Percentiles rank a stretch among this genome's conserved stretches.
Conservation (phyloP, 2,888 invertebrate species). For the Drosophila putrida region DNA sequence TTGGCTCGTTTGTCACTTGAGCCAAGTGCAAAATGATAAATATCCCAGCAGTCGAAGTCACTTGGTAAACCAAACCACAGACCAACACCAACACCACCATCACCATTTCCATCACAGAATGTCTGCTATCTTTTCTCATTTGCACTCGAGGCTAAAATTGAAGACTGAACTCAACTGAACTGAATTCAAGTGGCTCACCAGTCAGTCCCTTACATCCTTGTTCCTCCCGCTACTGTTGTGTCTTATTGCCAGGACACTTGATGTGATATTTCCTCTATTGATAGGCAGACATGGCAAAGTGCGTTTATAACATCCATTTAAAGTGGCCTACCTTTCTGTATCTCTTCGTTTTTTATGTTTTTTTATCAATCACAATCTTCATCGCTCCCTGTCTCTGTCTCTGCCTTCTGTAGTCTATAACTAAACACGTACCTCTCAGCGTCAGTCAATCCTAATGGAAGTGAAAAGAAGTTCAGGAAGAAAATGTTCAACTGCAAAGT, state of each 20-base stretch:
- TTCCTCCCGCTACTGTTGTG: constrained; percentile 36
- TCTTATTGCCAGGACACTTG: constrained; percentile 60
- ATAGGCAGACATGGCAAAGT: constrained; percentile 39
- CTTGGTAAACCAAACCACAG: constrained; percentile 26
- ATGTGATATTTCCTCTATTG: constrained; percentile 69
- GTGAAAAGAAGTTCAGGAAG: constrained; percentile 25
- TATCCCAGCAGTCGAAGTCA: constrained; percentile 33
- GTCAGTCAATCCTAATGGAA: constrained; percentile 61
- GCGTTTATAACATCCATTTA: constrained; percentile 52
- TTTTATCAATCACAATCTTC: constrained; percentile 5
- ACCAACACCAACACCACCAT: constrained; percentile 1
- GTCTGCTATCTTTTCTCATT: constrained; percentile 71
- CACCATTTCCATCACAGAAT: not conserved
- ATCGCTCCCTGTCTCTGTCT: constrained; percentile 4
- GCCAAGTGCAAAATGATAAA: constrained; percentile 75
- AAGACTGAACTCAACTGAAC: constrained; percentile 28
- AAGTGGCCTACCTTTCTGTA: constrained; percentile 42
- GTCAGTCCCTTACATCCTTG: constrained; percentile 31
- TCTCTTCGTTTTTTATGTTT: not conserved
- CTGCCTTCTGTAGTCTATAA: constrained; percentile 27
- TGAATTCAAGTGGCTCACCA: constrained; percentile 55
- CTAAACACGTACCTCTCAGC: constrained; percentile 67
- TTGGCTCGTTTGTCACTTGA: constrained; percentile 66
- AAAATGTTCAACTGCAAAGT: constrained; percentile 33
- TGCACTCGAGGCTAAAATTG: constrained; percentile 61